Base-by-base conservation (phyloP, 2,888 invertebrate species). In the Onthophagus sagittarius region DNA sequence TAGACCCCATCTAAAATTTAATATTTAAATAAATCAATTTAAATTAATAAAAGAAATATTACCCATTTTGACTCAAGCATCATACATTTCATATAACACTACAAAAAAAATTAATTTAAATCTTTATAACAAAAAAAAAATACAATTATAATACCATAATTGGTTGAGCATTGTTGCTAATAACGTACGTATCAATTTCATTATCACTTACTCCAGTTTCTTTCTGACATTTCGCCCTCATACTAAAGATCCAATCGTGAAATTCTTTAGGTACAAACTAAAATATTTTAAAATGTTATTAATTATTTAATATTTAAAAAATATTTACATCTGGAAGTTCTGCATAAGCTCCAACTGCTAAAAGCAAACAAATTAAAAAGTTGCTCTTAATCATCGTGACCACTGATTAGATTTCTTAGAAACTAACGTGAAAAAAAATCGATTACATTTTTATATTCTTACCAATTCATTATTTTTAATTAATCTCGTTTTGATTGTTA, bases 21-120 rank as follows among this genome's bases (percentile, higher is more conserved):
- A 64, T 64, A 13, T 64, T 23, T 14, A 64, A 53, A 53, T 4
- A 53, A 53, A 11, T 53, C 11, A 53, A 11, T 53, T 1, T 23
- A 23, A 23, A 23, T 23, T 64, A 64, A 13, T n/a, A 15, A 64
- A 15, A 67, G 39, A 67, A n/a, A 31, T 15, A n/a, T 15, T 67
- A 67, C 67, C 67, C 67, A 67, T 31, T 32, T 23, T 67, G 67
- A 67, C 1, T 67, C 67, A 31, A 67, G 23, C 67, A 67, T 67
- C 67, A 67, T 67, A n/a, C 67, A 67, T 67, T 67, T 67, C 67
- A 67, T 67, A 31, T 67, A 67, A 32, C 67, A 67, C 67, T 67
- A 67, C 23, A 67, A 31, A 1, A 64, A 13, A 7, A 64, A 14
- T n/a, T n/a, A n/a, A n/a, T n/a, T n/a, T n/a, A n/a, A n/a, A n/a